phyloP scores from a whole-genome alignment of 2,888 invertebrate species.

The Luperina testacea region DNA sequence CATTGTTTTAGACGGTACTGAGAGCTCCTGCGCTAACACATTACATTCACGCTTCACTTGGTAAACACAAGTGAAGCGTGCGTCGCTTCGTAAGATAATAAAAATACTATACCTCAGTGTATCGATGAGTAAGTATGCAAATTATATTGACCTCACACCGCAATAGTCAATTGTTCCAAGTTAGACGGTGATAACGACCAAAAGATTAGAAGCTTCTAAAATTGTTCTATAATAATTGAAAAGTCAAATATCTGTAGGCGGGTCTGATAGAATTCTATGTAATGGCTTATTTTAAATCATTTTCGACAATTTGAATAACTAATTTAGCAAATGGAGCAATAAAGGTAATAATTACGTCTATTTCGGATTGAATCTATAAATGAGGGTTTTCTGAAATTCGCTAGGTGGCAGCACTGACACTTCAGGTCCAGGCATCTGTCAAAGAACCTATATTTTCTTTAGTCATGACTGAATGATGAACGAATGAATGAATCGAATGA shows the following conservation, averaged over 20 bases:
- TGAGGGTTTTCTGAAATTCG: too few species aligned
- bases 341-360: slow-evolving; percentile 4
- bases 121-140: neutral
- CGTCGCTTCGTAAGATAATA: too few species aligned
- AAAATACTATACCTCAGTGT: neutral
- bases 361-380: slow-evolving; percentile 13
- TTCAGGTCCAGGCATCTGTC: too few species aligned
- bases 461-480: too few species aligned
- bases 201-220: slow-evolving; percentile 3
- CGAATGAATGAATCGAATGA: too few species aligned
- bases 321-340: slow-evolving; percentile 36
- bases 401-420: too few species aligned
- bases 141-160: neutral
- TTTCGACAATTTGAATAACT: slow-evolving; percentile 11
- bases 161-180: neutral
- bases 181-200: neutral
- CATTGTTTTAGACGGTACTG: too few species aligned
- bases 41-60: too few species aligned
- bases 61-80: too few species aligned
- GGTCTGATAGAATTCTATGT: slow-evolving; percentile 20
- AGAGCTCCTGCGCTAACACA: too few species aligned
- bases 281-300: slow-evolving; percentile 11
- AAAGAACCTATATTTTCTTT: too few species aligned
- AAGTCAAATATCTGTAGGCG: neutral
- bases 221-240: neutral